A percentile compares a stretch with the other conserved stretches of the same genome.
These are phyloP conservation scores for Ceyx melanurus DNA, from an alignment of 2,113 vertebrate genomes.

Conservation along the genomic window DNA sequence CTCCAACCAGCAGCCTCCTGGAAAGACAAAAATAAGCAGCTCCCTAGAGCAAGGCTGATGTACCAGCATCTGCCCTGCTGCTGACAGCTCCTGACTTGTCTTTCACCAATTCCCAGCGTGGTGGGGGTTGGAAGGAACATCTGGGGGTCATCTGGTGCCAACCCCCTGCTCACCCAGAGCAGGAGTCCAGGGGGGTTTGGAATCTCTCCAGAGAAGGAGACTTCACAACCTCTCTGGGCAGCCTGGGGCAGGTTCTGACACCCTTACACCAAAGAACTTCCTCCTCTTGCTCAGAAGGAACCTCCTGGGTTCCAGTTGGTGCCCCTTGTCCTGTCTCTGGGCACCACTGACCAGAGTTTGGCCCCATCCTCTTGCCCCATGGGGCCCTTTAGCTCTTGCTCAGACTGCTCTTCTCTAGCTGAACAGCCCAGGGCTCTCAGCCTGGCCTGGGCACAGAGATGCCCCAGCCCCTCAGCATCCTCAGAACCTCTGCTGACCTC, in stretches of 20 bases:
- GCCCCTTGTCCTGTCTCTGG: not conserved
- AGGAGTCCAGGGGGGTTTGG: not conserved
- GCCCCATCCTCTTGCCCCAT: not conserved
- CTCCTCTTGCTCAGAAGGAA: not conserved
- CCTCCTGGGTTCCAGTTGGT: not conserved
- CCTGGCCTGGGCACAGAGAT: not conserved
- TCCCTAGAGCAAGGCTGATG: not conserved
- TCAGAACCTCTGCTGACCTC: not conserved
- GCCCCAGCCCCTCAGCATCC: not conserved
- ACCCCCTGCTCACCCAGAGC: not conserved
- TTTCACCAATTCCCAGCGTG: not conserved
- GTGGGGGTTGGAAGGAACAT: not conserved
- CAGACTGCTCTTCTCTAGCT: not conserved
- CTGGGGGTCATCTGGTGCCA: not conserved
- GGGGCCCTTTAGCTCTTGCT: not conserved
- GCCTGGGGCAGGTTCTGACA: not conserved
- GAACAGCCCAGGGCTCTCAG: not conserved
- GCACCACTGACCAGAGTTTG: not conserved
- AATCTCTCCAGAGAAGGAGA: not conserved
- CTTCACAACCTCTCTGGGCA: not conserved
- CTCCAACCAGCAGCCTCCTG: not conserved
- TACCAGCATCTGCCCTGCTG: not conserved
- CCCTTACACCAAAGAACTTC: not conserved
- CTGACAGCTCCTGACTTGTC: not conserved
- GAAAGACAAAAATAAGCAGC: rapidly evolving